A percentile compares a stretch with the other conserved stretches of the same genome.
Conservation (phyloP, 2,113 vertebrate species). For the Nesoenas mayeri region DNA sequence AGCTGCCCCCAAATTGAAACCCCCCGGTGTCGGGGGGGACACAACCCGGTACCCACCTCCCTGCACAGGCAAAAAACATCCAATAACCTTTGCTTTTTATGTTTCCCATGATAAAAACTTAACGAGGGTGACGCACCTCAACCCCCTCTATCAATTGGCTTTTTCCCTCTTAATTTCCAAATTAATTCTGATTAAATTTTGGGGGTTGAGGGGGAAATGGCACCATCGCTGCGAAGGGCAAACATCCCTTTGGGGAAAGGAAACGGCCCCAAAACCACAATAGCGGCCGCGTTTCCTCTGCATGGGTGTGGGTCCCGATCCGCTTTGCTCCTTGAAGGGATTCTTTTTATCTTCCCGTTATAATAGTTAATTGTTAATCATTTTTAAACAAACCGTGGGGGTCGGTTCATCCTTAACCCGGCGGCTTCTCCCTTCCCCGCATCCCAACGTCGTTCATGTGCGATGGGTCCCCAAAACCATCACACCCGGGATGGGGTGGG, state of each 20-base stretch:
- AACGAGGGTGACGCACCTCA: background rate
- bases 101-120: background rate
- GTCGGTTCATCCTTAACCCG: background rate
- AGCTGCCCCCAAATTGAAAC: too few relatives aligned
- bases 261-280: constrained; percentile 42
- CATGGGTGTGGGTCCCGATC: background rate
- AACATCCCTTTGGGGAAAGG: constrained; percentile 29
- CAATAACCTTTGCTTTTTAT: background rate
- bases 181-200: too few relatives aligned
- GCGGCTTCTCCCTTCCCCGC: rapidly evolving
- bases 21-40: too few relatives aligned
- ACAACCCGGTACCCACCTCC: too few relatives aligned
- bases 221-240: background rate
- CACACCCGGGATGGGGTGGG: too few relatives aligned
- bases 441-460: rapidly evolving
- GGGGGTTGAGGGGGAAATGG: background rate
- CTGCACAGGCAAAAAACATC: too few relatives aligned
- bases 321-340: background rate
- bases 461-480: background rate
- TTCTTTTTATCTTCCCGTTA: background rate
- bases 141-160: rapidly evolving
- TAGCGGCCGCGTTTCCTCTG: constrained; percentile 34
- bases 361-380: background rate
- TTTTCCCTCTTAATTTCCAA: background rate
- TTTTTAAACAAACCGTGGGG: too few relatives aligned